Evolutionary conservation across 2,113 vertebrate species (phyloP), one percentile per base, ranked within the genome.

Genomic region (Pteropus alecto): DNA sequence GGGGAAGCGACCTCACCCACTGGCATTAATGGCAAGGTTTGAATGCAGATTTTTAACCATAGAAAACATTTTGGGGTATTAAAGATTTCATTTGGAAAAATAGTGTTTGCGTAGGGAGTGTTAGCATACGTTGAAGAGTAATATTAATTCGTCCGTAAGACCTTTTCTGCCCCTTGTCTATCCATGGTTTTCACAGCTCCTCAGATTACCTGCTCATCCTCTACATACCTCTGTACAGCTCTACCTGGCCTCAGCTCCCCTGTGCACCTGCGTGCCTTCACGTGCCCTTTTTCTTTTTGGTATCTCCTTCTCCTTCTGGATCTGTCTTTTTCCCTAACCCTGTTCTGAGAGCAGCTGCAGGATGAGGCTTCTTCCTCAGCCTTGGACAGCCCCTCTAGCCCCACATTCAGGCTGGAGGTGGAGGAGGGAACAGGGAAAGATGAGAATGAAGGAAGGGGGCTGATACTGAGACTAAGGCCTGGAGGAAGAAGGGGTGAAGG

Each of bases 151-250:
- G 46, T 70, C 15, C 38, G 41, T 16, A 13, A 22, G 60, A 30
- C 48, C 6, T 30, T 19, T 10, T 15, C 30, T 24, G 14, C 14
- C 60, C 9, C 35, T 71, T 18, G 5, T 51, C 58, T 15, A 9
- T 26, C 76, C 10, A 2, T 15, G 8, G 12, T 46, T 33, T 67
- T 58, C 30, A 46, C 19, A 71, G 63, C 54, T 76, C 8, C 46
- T 35, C 15, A 2, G 5, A 3, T 22, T 5, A 4, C 48, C 43
- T 0, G n/a, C 10, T 21, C 30, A 13, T 26, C 60, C 21, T 5
- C 2, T 6, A 48, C 90, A 38, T 22, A 8, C 51, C 21, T 41
- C 28, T 13, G 2, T 0, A 6, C 18, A 22, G 24, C 58, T 24
- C 74, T 56, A 30, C 46, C 14, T 6, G 14, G 63, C 58, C 70